Percentiles rank a stretch among this genome's conserved stretches.
Evolutionary conservation across 2,888 invertebrate genomes (phyloP).

Genomic region (Agrochola macilenta): DNA sequence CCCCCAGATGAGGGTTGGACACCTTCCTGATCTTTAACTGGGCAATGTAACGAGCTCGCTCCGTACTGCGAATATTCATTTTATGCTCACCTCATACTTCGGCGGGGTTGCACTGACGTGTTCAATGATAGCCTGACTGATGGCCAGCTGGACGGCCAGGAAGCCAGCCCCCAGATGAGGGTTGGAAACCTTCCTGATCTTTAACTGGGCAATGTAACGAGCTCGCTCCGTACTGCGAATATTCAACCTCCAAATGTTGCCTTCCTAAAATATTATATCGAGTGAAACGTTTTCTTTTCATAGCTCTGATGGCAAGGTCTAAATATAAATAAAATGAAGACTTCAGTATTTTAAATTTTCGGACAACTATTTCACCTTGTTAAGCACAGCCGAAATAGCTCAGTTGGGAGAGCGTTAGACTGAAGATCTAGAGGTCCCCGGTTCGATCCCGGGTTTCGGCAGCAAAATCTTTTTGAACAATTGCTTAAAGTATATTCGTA

Average conservation of each 20-base stretch:
- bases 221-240: slow-evolving; percentile 83
- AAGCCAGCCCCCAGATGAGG: slow-evolving; percentile 80
- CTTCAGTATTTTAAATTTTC: neutral
- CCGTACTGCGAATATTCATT: slow-evolving; percentile 81
- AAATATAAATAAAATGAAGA: neutral
- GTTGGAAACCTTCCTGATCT: slow-evolving; percentile 61
- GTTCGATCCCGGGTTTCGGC: slow-evolving; percentile 76
- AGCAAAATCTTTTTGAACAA: slow-evolving; percentile 10
- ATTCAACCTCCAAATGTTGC: slow-evolving; percentile 76
- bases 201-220: slow-evolving; percentile 61
- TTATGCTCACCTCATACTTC: slow-evolving; percentile 70
- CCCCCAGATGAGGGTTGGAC: slow-evolving; percentile 75
- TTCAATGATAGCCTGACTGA: slow-evolving; percentile 80
- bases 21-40: slow-evolving; percentile 31
- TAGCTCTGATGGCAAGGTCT: neutral
- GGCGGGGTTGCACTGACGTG: slow-evolving; percentile 59
- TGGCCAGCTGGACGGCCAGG: slow-evolving; percentile 81
- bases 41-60: slow-evolving; percentile 74
- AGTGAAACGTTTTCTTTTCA: neutral
- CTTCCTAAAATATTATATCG: slow-evolving; percentile 57
- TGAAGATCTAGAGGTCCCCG: slow-evolving; percentile 76
- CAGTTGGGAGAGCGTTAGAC: slow-evolving; percentile 76
- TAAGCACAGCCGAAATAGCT: slow-evolving; percentile 70
- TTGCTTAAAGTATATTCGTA: neutral
- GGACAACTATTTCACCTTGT: neutral